Conservation (phyloP, 2,113 vertebrate genomes). For the Poeciliopsis turrubarensis region DNA sequence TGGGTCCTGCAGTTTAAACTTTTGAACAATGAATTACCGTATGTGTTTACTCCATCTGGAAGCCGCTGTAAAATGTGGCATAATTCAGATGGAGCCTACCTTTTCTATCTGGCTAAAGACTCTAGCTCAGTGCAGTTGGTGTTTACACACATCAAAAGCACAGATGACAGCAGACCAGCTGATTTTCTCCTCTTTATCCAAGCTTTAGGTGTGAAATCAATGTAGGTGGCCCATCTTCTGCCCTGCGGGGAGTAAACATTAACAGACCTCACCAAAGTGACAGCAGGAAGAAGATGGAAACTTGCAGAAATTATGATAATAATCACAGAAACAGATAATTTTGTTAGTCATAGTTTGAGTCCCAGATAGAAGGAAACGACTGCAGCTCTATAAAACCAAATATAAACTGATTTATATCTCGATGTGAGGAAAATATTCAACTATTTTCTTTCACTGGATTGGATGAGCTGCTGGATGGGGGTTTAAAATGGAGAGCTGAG, state of each 20-base stretch:
- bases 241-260: slow-evolving; percentile 26
- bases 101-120: slow-evolving; percentile 25
- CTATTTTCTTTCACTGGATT: slow-evolving; percentile 3
- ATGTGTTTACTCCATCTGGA: slow-evolving; percentile 41
- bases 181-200: slow-evolving; percentile 46
- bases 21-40: slow-evolving; percentile 49
- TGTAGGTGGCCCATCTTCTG: slow-evolving; percentile 63
- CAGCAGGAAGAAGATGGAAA: slow-evolving; percentile 26
- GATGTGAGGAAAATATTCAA: background rate
- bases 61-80: slow-evolving; percentile 57
- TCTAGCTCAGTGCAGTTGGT: background rate
- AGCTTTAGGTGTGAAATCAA: slow-evolving; percentile 71
- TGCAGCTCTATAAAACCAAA: slow-evolving; percentile 19
- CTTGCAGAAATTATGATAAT: slow-evolving; percentile 42
- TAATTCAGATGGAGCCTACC: slow-evolving; percentile 44
- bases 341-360: slow-evolving; percentile 41
- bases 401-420: slow-evolving; percentile 16
- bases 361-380: slow-evolving; percentile 16
- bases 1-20: slow-evolving; percentile 58
- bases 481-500: slow-evolving; percentile 34
- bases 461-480: slow-evolving; percentile 32
- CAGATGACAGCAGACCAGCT: slow-evolving; percentile 27
- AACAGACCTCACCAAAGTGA: slow-evolving; percentile 12
- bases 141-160: slow-evolving; percentile 15
- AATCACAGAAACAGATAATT: slow-evolving; percentile 35